Conservation (phyloP, 2,888 invertebrate genomes). For the Thereva unica region DNA sequence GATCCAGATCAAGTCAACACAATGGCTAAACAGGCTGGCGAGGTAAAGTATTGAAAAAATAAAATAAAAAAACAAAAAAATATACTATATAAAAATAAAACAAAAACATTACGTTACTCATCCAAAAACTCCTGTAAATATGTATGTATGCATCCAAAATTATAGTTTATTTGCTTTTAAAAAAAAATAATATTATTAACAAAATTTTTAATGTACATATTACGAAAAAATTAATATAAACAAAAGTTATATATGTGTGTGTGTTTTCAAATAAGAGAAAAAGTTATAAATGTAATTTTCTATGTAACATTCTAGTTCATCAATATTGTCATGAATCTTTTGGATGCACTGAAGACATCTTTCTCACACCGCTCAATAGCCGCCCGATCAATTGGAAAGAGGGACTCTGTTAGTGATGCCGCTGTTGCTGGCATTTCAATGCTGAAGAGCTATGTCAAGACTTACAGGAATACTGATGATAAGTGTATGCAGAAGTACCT, state of each 20-base stretch:
- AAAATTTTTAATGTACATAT: too few relatives aligned
- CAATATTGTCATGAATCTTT: slow-evolving; percentile 86
- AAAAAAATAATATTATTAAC: too few relatives aligned
- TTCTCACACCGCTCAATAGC: slow-evolving; percentile 88
- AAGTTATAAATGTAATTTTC: too few relatives aligned
- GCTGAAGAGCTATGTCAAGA: slow-evolving; percentile 86
- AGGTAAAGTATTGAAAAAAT: slow-evolving; percentile 70
- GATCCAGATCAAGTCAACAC: slow-evolving; percentile 90
- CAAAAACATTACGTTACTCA: background rate
- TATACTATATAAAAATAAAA: background rate
- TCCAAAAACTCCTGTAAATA: slow-evolving; percentile 9
- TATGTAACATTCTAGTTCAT: slow-evolving; percentile 70
- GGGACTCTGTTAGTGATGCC: slow-evolving; percentile 88
- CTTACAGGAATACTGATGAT: slow-evolving; percentile 76
- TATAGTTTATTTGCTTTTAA: background rate
- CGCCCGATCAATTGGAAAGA: slow-evolving; percentile 82
- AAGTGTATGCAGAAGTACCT: slow-evolving; percentile 85
- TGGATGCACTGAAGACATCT: slow-evolving; percentile 90
- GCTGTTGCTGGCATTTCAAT: slow-evolving; percentile 85
- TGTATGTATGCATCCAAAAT: background rate
- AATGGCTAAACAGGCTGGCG: slow-evolving; percentile 94
- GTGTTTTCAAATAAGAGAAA: too few relatives aligned
- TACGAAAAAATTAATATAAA: too few relatives aligned
- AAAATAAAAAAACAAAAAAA: slow-evolving; percentile 36
- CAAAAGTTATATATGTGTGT: too few relatives aligned